These are phyloP conservation scores for Portunus trituberculatus DNA, from an alignment of 1,140 invertebrate genomes.

Conservation along the genomic window DNA sequence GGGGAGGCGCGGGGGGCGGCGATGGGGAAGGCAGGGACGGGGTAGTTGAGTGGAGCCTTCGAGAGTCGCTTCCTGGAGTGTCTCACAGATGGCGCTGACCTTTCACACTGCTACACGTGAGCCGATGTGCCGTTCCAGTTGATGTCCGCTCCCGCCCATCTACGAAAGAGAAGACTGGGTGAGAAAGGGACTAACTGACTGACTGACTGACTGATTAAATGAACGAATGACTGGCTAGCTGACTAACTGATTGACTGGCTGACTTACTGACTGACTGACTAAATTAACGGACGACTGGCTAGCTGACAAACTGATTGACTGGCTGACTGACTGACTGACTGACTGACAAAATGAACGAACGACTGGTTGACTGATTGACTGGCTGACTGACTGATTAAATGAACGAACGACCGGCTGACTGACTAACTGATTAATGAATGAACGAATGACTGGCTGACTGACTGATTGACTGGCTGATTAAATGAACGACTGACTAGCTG, in stretches of 20 bases:
- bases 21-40: neutral
- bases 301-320: neutral
- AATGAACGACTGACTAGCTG: too few species aligned
- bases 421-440: neutral
- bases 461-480: too few species aligned
- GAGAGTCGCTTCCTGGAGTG: neutral
- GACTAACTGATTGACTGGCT: too few species aligned
- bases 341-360: neutral
- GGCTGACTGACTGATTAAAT: neutral
- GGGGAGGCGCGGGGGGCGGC: neutral
- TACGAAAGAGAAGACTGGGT: neutral
- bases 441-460: too few species aligned
- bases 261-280: neutral
- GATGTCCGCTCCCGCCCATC: conserved; percentile 37
- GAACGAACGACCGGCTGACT: neutral
- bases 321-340: neutral
- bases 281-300: neutral
- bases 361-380: too few species aligned
- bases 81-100: neutral
- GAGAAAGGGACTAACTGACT: neutral
- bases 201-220: neutral
- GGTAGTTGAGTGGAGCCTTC: neutral
- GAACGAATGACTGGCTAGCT: neutral
- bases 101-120: neutral
- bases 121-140: conserved; percentile 49